phyloP scores from a whole-genome alignment of 2,888 invertebrate species.

The Drosophila prostipennis region DNA sequence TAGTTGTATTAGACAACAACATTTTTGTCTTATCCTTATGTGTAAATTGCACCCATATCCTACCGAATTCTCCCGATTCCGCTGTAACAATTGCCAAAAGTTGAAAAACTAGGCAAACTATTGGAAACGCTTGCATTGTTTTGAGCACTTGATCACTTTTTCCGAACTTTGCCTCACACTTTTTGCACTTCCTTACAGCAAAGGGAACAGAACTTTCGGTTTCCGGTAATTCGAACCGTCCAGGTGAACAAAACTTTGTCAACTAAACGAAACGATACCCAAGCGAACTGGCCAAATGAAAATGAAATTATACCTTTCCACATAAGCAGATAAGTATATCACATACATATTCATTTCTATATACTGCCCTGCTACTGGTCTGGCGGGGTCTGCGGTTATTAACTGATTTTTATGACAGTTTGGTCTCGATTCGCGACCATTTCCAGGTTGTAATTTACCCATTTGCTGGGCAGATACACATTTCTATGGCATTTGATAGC shows the following conservation, averaged over 20 bases:
- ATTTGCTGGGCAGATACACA: conserved; percentile 33
- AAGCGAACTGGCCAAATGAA: conserved; percentile 60
- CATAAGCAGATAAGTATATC: conserved; percentile 16
- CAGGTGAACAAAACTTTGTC: conserved; percentile 55
- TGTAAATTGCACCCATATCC: conserved; percentile 20
- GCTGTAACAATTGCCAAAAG: conserved; percentile 49
- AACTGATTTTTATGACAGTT: conserved; percentile 77
- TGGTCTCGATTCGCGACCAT: conserved; percentile 71
- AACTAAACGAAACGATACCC: conserved; percentile 50
- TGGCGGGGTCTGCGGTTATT: conserved; percentile 51
- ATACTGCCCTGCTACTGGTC: conserved; percentile 4
- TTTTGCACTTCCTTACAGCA: neutral
- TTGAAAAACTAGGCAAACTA: conserved; percentile 38
- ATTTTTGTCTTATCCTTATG: neutral
- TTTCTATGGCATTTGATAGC: conserved; percentile 38
- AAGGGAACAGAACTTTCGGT: conserved; percentile 34
- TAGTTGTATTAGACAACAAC: neutral
- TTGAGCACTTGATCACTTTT: conserved; percentile 28
- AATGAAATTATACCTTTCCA: conserved; percentile 41
- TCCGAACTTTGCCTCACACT: neutral
- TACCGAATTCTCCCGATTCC: conserved; percentile 79
- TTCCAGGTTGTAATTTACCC: conserved; percentile 50
- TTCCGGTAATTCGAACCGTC: conserved; percentile 50
- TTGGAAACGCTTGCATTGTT: conserved; percentile 47
- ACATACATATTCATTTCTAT: conserved; percentile 8